phyloP scores from a whole-genome alignment of 2,888 invertebrate genomes.

The Mimachlamys varia region DNA sequence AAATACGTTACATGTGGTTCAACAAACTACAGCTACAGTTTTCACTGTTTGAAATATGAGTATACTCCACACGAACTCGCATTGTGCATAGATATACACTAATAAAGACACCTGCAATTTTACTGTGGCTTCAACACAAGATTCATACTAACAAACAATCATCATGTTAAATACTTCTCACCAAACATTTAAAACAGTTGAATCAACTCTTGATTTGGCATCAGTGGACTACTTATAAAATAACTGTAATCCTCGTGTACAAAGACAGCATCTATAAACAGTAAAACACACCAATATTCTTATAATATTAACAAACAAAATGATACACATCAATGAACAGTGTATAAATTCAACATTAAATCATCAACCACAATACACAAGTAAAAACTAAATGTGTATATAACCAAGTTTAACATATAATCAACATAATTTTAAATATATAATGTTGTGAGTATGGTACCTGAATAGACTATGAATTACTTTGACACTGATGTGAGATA shows the following conservation, averaged over 20 bases:
- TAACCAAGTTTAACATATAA: constrained; percentile 19
- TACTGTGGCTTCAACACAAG: not conserved
- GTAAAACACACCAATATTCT: not conserved
- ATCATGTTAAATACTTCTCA: not conserved
- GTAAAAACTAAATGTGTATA: constrained; percentile 35
- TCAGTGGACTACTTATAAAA: not conserved
- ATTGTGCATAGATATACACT: constrained; percentile 12
- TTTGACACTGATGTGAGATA: constrained; percentile 34
- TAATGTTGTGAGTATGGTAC: not conserved
- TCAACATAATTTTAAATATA: constrained; percentile 20
- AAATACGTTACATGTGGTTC: not conserved
- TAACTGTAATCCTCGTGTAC: not conserved
- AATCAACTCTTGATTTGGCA: not conserved
- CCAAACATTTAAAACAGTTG: not conserved
- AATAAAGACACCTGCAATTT: not conserved
- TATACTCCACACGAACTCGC: not conserved
- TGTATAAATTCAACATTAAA: constrained; percentile 20
- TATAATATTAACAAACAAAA: constrained; percentile 11
- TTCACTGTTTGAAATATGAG: not conserved
- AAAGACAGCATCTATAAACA: not conserved
- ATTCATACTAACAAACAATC: not conserved
- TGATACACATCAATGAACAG: constrained; percentile 14
- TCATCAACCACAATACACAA: constrained; percentile 32
- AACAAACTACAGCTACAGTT: not conserved
- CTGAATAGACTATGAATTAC: constrained; percentile 18